A percentile compares a stretch with the other conserved stretches of the same genome.
phyloP scores from a whole-genome alignment of 2,888 invertebrate genomes.

The Busseola fusca region DNA sequence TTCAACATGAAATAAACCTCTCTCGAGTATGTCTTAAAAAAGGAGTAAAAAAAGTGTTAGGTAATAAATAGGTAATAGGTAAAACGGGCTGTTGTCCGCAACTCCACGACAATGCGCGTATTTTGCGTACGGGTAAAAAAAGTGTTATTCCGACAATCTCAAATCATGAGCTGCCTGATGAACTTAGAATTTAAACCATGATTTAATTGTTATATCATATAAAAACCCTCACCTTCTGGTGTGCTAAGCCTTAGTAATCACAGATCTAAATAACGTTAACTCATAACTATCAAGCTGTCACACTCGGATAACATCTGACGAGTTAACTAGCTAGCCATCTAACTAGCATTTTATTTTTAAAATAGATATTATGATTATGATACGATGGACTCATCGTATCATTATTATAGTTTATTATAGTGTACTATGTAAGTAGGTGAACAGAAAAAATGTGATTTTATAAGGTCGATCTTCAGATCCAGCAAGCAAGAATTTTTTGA shows the following conservation, averaged over 20 bases:
- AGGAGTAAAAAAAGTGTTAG: no score
- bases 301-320: slow-evolving; percentile 43
- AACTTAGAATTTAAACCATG: background rate
- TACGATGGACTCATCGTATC: background rate
- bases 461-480: background rate
- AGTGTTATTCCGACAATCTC: background rate
- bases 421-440: background rate
- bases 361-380: background rate
- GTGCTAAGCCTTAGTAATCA: slow-evolving; percentile 25
- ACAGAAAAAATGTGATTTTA: background rate
- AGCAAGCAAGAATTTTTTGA: no score
- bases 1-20: no score
- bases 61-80: no score
- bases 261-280: slow-evolving; percentile 31
- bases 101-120: no score
- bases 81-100: no score
- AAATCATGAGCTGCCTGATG: background rate
- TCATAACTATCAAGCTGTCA: slow-evolving; percentile 45
- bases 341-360: slow-evolving; percentile 20
- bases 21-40: no score
- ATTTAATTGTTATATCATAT: slow-evolving; percentile 5
- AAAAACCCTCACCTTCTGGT: background rate
- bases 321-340: slow-evolving; percentile 36
- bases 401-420: background rate
- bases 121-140: no score